Percentiles rank a stretch among this genome's conserved stretches.
These are phyloP conservation scores for Takifugu flavidus DNA, from an alignment of 2,113 vertebrate species.

Conservation along the genomic window DNA sequence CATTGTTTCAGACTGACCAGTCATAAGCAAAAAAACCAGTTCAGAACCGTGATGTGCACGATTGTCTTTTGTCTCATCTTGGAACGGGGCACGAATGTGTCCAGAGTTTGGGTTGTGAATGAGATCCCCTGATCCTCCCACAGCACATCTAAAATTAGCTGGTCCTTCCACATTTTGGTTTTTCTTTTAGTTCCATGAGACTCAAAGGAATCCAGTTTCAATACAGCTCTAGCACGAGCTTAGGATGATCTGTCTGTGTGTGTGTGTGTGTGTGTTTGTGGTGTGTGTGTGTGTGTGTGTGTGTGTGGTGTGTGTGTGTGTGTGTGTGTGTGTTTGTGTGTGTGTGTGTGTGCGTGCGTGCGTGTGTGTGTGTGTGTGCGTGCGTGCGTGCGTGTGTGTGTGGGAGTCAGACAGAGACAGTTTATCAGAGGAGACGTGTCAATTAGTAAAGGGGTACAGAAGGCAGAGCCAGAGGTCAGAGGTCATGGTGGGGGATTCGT, in stretches of 20 bases:
- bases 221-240: too few species aligned
- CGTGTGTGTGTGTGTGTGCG: slow-evolving; percentile 14
- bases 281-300: slow-evolving; percentile 9
- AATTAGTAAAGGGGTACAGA: slow-evolving; percentile 55
- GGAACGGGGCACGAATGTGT: too few species aligned
- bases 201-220: background rate
- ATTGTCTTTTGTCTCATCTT: too few species aligned
- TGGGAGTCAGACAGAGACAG: background rate
- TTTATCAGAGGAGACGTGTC: slow-evolving; percentile 67
- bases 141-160: too few species aligned
- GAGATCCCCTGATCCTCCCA: too few species aligned
- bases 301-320: slow-evolving; percentile 8
- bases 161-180: too few species aligned
- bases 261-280: slow-evolving; percentile 2
- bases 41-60: too few species aligned
- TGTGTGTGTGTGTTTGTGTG: slow-evolving; percentile 8
- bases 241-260: background rate
- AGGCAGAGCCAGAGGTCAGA: slow-evolving; percentile 52
- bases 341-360: slow-evolving; percentile 10
- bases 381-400: background rate
- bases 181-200: background rate
- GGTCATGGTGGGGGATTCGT: slow-evolving; percentile 59
- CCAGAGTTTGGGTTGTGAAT: too few species aligned
- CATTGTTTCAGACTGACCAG: too few species aligned
- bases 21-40: too few species aligned